Evolutionary conservation across 1,140 invertebrate species (phyloP).

Genomic region (Euborellia annulipes): DNA sequence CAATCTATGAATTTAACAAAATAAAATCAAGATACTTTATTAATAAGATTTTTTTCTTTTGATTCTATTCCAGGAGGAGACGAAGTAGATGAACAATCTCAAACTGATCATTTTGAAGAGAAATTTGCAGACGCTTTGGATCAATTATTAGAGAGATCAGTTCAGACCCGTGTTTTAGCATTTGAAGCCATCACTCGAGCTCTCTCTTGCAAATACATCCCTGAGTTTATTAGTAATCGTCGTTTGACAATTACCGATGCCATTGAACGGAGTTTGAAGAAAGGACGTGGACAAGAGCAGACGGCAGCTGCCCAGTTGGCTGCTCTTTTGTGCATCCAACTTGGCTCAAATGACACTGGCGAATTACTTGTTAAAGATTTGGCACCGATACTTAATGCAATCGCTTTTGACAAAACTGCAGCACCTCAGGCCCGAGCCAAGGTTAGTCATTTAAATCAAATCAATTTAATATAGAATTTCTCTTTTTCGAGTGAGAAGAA

Average conservation of each 20-base stretch:
- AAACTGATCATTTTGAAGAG: slow-evolving; percentile 71
- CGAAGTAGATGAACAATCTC: slow-evolving; percentile 37
- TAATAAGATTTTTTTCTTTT: too few species aligned
- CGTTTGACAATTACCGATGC: slow-evolving; percentile 66
- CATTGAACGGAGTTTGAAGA: slow-evolving; percentile 60
- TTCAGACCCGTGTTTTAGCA: slow-evolving; percentile 56
- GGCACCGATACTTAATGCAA: slow-evolving; percentile 37
- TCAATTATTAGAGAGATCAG: slow-evolving; percentile 67
- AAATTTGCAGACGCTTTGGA: slow-evolving; percentile 76
- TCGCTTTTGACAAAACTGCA: slow-evolving; percentile 42
- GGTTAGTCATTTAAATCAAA: slow-evolving; percentile 23
- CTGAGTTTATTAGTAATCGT: slow-evolving; percentile 46
- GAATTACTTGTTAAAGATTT: slow-evolving; percentile 43
- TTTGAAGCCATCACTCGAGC: slow-evolving; percentile 55
- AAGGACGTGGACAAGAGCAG: slow-evolving; percentile 67
- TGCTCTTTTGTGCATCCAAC: slow-evolving; percentile 64
- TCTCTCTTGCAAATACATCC: slow-evolving; percentile 63
- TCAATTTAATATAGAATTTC: too few species aligned
- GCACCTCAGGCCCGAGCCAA: slow-evolving; percentile 40
- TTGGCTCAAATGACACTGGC: slow-evolving; percentile 45
- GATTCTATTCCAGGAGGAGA: slow-evolving; percentile 20
- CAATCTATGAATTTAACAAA: too few species aligned
- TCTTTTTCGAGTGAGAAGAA: too few species aligned
- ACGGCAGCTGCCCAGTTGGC: slow-evolving; percentile 61
- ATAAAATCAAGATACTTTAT: too few species aligned